A percentile compares a stretch with the other conserved stretches of the same genome.
Conservation (phyloP, 2,113 vertebrate genomes). For the Nesoenas mayeri region DNA sequence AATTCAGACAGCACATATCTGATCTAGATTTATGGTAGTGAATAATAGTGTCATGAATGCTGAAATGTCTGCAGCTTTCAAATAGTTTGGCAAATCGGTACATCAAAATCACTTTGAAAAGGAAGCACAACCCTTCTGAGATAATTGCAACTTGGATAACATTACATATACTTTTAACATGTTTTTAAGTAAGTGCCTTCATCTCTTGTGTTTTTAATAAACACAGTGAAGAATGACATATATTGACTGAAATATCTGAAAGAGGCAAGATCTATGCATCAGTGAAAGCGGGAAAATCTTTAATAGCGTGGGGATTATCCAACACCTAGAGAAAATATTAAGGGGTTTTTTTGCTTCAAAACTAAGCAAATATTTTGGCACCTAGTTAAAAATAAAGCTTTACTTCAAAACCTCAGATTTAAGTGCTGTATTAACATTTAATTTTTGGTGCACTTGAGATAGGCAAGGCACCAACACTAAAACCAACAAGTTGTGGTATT, state of each 20-base stretch:
- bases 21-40: slow-evolving; percentile 54
- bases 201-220: background rate
- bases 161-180: background rate
- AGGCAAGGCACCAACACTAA: background rate
- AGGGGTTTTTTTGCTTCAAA: background rate
- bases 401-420: background rate
- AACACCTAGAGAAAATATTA: background rate
- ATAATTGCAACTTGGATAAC: slow-evolving; percentile 17
- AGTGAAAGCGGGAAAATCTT: background rate
- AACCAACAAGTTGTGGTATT: background rate
- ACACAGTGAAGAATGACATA: background rate
- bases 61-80: slow-evolving; percentile 55
- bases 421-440: background rate
- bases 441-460: background rate
- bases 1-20: slow-evolving; percentile 51
- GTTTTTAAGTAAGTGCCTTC: background rate
- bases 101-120: slow-evolving; percentile 37
- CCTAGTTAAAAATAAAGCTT: background rate
- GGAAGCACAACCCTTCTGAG: slow-evolving; percentile 20
- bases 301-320: background rate
- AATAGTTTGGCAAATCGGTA: slow-evolving; percentile 42
- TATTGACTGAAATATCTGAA: background rate
- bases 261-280: background rate
- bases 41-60: slow-evolving; percentile 59
- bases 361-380: background rate